Percentiles rank a stretch among this genome's conserved stretches.
Conservation (phyloP, 2,113 vertebrate species). For the Neotoma lepida region DNA sequence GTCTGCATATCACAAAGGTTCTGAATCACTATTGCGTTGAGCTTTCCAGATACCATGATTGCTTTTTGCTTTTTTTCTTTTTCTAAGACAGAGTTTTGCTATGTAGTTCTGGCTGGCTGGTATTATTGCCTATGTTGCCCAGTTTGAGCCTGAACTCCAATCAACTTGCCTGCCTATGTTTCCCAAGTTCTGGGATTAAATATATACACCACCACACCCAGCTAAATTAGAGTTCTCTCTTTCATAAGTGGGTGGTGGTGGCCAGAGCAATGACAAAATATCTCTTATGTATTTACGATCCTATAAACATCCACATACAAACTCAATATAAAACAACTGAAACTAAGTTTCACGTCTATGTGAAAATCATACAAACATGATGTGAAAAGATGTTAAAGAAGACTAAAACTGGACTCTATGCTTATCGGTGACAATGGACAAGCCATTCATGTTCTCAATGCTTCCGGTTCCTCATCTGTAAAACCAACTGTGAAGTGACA, state of each 20-base stretch:
- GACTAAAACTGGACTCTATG: neutral
- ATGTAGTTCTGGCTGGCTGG: neutral
- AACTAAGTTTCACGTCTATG: neutral
- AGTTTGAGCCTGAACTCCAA: neutral
- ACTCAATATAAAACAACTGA: neutral
- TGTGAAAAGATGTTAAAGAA: neutral
- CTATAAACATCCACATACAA: neutral
- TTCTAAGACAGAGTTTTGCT: neutral
- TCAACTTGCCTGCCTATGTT: neutral
- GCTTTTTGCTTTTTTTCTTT: neutral
- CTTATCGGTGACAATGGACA: neutral
- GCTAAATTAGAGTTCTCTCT: neutral
- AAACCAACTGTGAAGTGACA: slow-evolving; percentile 25
- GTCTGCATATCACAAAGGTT: neutral
- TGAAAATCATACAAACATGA: neutral
- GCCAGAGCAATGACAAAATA: neutral
- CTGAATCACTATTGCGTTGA: neutral
- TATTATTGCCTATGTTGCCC: too few species aligned
- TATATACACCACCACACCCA: neutral
- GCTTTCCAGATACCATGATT: neutral
- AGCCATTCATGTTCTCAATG: neutral
- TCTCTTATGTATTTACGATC: neutral
- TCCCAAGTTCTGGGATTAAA: neutral
- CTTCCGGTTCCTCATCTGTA: neutral
- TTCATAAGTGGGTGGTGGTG: neutral